Percentiles rank a stretch among this genome's conserved stretches.
Evolutionary conservation across 1,140 invertebrate genomes (phyloP).

Genomic region (Papilio polytes): DNA sequence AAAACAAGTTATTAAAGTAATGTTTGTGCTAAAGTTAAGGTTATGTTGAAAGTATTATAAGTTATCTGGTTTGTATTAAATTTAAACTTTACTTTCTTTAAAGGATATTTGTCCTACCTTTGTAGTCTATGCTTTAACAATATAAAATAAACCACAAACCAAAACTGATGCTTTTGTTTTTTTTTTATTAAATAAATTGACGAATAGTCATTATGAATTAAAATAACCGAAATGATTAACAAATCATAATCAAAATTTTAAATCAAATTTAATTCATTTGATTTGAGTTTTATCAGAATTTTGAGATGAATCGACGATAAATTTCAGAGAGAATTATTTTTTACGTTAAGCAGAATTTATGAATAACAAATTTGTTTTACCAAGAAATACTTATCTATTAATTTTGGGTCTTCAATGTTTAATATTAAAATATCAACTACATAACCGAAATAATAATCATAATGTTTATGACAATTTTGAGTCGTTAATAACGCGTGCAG

Average conservation of each 20-base stretch:
- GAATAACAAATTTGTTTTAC: neutral
- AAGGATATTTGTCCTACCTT: too few relatives aligned
- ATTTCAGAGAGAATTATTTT: neutral
- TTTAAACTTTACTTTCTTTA: neutral
- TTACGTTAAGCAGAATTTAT: neutral
- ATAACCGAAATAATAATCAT: too few relatives aligned
- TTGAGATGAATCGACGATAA: neutral
- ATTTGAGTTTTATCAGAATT: neutral
- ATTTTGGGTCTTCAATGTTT: neutral
- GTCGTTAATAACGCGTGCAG: too few relatives aligned
- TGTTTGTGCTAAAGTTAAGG: neutral
- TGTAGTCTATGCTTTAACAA: neutral
- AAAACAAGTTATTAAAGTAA: neutral
- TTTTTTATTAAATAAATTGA: too few relatives aligned
- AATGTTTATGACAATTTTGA: too few relatives aligned
- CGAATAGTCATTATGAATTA: too few relatives aligned
- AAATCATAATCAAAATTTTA: too few relatives aligned
- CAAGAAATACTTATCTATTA: neutral
- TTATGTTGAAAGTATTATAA: neutral
- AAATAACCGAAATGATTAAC: too few relatives aligned
- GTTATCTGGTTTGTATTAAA: neutral
- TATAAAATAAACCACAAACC: neutral
- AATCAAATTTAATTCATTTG: neutral
- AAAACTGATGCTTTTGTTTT: too few relatives aligned
- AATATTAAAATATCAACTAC: neutral